Evolutionary conservation across 2,797 vertebrate genomes (phyloP), one percentile per base, ranked within the genome.

Genomic region (Gobionotothen gibberifrons): DNA sequence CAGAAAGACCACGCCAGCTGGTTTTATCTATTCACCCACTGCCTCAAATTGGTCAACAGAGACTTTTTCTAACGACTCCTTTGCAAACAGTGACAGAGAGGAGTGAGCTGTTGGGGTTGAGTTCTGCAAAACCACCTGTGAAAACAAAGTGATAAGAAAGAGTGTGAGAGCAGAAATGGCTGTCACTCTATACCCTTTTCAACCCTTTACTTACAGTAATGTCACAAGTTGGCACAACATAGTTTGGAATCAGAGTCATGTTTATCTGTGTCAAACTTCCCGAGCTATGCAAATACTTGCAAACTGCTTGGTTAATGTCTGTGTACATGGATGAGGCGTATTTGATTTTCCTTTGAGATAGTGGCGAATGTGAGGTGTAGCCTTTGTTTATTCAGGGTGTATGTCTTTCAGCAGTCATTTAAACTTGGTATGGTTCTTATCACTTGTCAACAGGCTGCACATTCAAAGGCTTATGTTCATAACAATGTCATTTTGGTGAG

Each of bases 81-180:
- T 32, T 78, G 71, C 77, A 88, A 79, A 86, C 82, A 88, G 43
- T 79, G 67, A 44, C 74, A 43, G 32, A 71, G 29, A 47, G 56
- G 40, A 17, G 14, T 14, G 26, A 75, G 69, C 74, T n/a, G 74
- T 46, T 46, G 22, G 44, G 43, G 13, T 39, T 51, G 75, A 59
- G 46, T n/a, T 62, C 53, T 83, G 70, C 69, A 61, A 81, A 89
- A 81, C 46, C 83, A 89, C 81, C 83, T 89, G 89, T 86, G 75
- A 88, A 90, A 87, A 92, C 87, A 91, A 74, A 67, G 55, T 49
- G 63, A 64, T 53, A 76, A 60, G 73, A 61, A 22, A 36, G 40
- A 19, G 19, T 55, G 65, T 69, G 53, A 47, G 65, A 44, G 21
- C 62, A 75, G 40, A 47, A 61, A 55, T 56, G 10, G 15, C 44